These are phyloP conservation scores for Exephanes ischioxanthus DNA, from an alignment of 2,888 invertebrate genomes.

Conservation along the genomic window DNA sequence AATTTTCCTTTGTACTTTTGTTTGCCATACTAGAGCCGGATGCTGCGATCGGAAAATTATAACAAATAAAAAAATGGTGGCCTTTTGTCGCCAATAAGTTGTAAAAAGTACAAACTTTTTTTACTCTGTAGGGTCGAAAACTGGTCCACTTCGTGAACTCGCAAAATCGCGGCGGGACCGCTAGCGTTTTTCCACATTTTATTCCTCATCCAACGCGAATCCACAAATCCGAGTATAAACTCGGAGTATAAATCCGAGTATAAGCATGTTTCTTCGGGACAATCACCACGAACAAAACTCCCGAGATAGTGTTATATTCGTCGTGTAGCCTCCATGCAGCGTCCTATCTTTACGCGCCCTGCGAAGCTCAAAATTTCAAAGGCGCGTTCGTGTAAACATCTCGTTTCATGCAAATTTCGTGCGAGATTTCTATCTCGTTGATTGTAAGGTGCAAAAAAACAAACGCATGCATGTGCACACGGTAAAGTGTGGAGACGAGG, in stretches of 20 bases:
- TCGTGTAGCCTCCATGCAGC: not conserved
- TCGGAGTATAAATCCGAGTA: not conserved
- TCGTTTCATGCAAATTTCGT: not conserved
- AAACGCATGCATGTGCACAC: not conserved
- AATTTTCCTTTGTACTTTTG: no score
- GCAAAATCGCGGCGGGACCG: not conserved
- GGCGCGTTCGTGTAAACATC: not conserved
- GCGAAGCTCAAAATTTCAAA: not conserved
- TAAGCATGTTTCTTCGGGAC: not conserved
- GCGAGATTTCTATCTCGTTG: constrained; percentile 11
- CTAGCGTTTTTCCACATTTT: not conserved
- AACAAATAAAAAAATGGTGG: not conserved
- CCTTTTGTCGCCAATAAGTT: no score
- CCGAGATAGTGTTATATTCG: not conserved
- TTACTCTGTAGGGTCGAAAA: not conserved
- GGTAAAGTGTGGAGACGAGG: not conserved
- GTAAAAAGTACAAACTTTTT: not conserved
- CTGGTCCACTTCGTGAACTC: no score
- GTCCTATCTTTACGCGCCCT: not conserved
- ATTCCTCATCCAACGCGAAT: not conserved
- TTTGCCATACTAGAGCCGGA: not conserved
- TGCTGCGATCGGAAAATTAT: not conserved
- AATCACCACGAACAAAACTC: not conserved
- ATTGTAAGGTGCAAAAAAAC: not conserved
- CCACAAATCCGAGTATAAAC: not conserved